Conservation (phyloP, 2,888 invertebrate species). For the Nezara viridula region DNA sequence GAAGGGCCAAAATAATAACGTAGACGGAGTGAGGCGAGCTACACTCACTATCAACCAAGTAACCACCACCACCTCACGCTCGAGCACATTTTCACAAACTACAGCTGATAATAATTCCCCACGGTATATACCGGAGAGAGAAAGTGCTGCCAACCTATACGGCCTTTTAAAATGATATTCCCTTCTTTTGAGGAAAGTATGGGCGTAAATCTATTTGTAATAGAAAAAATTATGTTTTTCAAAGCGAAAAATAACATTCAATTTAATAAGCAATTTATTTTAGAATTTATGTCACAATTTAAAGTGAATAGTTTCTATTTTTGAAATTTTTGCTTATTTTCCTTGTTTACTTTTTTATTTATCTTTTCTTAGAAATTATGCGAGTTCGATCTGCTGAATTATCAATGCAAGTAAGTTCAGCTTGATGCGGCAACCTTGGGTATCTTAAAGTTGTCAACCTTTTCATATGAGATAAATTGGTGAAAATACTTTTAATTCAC, state of each 20-base stretch:
- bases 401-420: neutral
- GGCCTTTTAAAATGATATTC: neutral
- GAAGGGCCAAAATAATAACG: neutral
- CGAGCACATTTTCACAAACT: constrained; percentile 54
- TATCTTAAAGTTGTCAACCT: neutral
- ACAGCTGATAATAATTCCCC: constrained; percentile 56
- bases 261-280: neutral
- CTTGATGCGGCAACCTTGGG: neutral
- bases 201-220: neutral
- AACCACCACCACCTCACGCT: constrained; percentile 41
- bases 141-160: constrained; percentile 47
- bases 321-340: neutral
- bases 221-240: neutral
- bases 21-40: neutral
- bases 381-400: neutral
- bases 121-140: neutral
- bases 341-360: neutral
- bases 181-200: neutral
- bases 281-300: neutral
- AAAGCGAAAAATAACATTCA: neutral
- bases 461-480: too few relatives aligned
- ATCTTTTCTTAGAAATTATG: neutral
- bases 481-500: too few relatives aligned
- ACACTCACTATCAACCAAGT: constrained; percentile 36
- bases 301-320: neutral